Conservation (phyloP, 2,888 invertebrate genomes). For the Heteromurus nitidus region DNA sequence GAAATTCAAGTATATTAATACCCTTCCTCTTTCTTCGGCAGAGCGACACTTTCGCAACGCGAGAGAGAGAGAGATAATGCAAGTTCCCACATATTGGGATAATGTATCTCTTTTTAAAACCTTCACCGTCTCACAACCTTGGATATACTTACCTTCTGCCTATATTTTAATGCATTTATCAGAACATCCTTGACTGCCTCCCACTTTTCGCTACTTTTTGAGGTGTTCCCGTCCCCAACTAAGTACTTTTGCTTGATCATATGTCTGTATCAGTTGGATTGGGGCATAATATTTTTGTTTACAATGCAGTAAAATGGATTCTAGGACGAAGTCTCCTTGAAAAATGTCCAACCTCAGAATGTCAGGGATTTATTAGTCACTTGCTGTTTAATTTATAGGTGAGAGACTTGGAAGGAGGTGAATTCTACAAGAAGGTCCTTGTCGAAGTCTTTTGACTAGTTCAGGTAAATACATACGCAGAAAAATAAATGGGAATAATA, state of each 20-base stretch:
- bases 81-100: not conserved
- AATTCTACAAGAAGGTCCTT: not conserved
- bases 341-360: too few relatives aligned
- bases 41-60: slow-evolving; percentile 13
- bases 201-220: not conserved
- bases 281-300: not conserved
- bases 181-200: too few relatives aligned
- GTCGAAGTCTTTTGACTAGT: not conserved
- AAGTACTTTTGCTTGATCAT: not conserved
- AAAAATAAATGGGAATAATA: not conserved
- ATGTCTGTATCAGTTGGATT: not conserved
- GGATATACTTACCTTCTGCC: too few relatives aligned
- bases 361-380: slow-evolving; percentile 31
- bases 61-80: too few relatives aligned
- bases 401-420: not conserved
- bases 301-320: too few relatives aligned
- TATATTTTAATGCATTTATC: too few relatives aligned
- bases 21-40: slow-evolving; percentile 18
- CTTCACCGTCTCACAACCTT: too few relatives aligned
- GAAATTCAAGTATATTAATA: slow-evolving; percentile 47
- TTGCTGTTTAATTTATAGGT: not conserved
- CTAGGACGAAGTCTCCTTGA: too few relatives aligned
- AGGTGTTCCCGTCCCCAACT: not conserved
- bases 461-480: not conserved
- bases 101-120: too few relatives aligned